Evolutionary conservation across 2,797 vertebrate species (phyloP).

Genomic region (Selene dorsalis): DNA sequence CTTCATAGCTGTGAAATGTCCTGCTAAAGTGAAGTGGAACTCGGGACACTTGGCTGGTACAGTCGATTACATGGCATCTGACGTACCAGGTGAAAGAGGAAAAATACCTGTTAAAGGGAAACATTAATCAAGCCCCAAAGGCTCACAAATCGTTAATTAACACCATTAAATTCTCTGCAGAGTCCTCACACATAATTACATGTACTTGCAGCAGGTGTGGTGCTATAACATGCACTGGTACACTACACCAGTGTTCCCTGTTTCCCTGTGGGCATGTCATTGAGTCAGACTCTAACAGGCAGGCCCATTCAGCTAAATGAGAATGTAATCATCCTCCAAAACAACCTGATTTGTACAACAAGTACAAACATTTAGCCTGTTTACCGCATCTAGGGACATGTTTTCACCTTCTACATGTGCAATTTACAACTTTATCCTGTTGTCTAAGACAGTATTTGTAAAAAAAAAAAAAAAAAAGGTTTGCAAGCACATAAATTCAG

Average conservation of each 20-base stretch:
- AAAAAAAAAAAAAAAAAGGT: not conserved
- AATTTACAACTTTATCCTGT: not conserved
- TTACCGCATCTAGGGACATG: constrained; percentile 14
- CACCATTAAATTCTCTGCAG: constrained; percentile 49
- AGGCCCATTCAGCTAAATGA: constrained; percentile 53
- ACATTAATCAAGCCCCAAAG: constrained; percentile 34
- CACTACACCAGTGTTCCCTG: not conserved
- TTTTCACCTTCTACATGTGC: not conserved
- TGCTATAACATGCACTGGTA: constrained; percentile 53
- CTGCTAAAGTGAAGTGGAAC: constrained; percentile 13
- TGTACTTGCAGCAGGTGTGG: constrained; percentile 45
- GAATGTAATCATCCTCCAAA: constrained; percentile 48
- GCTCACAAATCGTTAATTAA: constrained; percentile 34
- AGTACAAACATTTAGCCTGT: constrained; percentile 42
- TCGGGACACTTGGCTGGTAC: not conserved
- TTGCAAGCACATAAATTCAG: not conserved
- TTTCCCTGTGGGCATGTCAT: constrained; percentile 43
- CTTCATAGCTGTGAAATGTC: constrained; percentile 1
- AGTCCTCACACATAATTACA: constrained; percentile 49
- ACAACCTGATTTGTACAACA: constrained; percentile 33
- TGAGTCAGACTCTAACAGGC: constrained; percentile 42
- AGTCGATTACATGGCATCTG: not conserved
- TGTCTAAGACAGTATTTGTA: not conserved
- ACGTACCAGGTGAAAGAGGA: not conserved
- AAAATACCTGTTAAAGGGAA: constrained; percentile 2